Conservation (phyloP, 2,888 invertebrate genomes). For the Ormyrus labotus region DNA sequence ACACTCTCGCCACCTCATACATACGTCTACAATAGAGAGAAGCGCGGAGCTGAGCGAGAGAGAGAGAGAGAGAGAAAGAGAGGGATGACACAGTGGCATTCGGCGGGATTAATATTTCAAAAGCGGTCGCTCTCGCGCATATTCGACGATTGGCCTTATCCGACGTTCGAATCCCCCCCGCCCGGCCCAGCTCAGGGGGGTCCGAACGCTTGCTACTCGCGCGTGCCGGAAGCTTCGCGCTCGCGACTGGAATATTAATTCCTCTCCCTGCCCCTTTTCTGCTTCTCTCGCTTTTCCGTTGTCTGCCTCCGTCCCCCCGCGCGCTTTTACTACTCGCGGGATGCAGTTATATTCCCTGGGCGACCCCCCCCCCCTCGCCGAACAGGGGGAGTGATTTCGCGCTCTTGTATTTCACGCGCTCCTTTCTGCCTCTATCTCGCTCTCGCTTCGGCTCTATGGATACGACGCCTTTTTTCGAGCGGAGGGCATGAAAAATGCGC, state of each 20-base stretch:
- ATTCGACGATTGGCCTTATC: conserved; percentile 55
- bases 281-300: background rate
- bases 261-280: background rate
- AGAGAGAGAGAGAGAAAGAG: background rate
- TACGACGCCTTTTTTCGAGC: background rate
- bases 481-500: conserved; percentile 16
- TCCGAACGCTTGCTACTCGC: conserved; percentile 21
- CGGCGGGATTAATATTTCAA: conserved; percentile 52
- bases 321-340: background rate
- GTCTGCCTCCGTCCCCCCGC: background rate
- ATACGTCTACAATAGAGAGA: background rate
- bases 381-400: conserved; percentile 6
- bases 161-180: conserved; percentile 20
- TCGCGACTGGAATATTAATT: conserved; percentile 43
- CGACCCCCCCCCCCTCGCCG: too few species aligned
- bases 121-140: conserved; percentile 40
- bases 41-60: too few species aligned
- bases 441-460: background rate
- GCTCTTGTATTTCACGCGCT: conserved; percentile 30
- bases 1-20: background rate
- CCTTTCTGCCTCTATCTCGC: background rate
- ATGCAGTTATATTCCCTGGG: background rate
- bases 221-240: conserved; percentile 14
- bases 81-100: background rate
- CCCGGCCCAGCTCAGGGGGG: background rate